A percentile compares a stretch with the other conserved stretches of the same genome.
These are phyloP conservation scores for Elachura formosa DNA, from an alignment of 2,113 vertebrate genomes.

Conservation along the genomic window DNA sequence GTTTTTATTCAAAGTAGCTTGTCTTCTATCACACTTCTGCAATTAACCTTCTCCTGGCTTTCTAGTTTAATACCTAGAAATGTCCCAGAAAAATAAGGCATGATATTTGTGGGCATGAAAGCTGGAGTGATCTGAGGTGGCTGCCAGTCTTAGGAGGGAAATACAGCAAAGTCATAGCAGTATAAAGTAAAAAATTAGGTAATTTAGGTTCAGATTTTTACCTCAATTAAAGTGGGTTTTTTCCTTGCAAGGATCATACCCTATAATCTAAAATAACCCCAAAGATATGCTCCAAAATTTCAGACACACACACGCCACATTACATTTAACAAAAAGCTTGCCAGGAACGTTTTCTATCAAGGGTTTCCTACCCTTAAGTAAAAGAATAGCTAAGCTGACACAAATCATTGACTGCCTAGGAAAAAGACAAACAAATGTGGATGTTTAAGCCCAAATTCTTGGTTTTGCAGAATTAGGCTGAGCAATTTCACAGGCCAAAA, in stretches of 20 bases:
- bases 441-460: background rate
- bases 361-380: background rate
- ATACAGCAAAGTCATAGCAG: background rate
- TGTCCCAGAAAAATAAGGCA: background rate
- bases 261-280: background rate
- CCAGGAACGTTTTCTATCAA: background rate
- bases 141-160: background rate
- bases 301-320: background rate
- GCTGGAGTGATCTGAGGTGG: fast-evolving
- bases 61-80: background rate
- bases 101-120: background rate
- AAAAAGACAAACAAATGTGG: background rate
- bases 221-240: background rate
- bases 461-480: background rate
- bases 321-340: fast-evolving
- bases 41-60: background rate
- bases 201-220: background rate
- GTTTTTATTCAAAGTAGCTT: conserved; percentile 3
- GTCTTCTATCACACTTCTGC: background rate
- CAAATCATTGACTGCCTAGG: background rate
- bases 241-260: background rate
- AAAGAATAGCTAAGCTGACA: background rate
- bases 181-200: background rate
- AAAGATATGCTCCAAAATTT: background rate
- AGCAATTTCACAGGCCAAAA: background rate